phyloP scores from a whole-genome alignment of 53 echinoderm and acorn worm species.

The Apostichopus leukothele region DNA sequence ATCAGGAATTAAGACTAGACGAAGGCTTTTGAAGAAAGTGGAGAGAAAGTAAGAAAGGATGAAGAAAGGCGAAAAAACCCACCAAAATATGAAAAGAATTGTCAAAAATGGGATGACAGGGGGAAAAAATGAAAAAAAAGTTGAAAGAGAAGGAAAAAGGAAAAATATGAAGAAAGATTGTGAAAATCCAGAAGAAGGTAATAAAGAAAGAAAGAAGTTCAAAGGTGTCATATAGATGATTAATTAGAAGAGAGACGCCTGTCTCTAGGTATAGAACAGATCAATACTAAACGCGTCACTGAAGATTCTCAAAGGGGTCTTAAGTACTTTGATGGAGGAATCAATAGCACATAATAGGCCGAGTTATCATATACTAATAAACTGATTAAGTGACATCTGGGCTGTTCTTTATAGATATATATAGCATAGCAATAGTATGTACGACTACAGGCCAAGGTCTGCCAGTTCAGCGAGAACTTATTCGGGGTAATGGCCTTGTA shows the following conservation, averaged over 20 bases:
- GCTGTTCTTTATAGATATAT: no score
- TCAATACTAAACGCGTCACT: constrained; percentile 32
- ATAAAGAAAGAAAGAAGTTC: not conserved
- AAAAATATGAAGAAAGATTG: not conserved
- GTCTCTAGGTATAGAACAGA: constrained; percentile 5
- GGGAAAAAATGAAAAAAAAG: not conserved
- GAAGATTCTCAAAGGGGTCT: constrained; percentile 21
- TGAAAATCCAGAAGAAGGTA: no score
- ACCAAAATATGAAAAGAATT: not conserved
- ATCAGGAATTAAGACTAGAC: constrained; percentile 23
- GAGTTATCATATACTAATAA: not conserved
- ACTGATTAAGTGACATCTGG: not conserved
- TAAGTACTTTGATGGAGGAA: constrained; percentile 29
- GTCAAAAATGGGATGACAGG: not conserved
- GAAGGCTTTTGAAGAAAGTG: not conserved
- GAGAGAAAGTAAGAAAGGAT: not conserved
- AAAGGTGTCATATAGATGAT: constrained; percentile 18
- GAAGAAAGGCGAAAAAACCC: not conserved
- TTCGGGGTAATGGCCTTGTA: no score
- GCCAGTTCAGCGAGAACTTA: no score
- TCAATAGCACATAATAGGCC: constrained; percentile 23
- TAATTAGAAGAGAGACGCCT: constrained; percentile 31
- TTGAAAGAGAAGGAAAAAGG: not conserved
- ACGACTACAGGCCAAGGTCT: no score
- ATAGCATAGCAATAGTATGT: no score